Evolutionary conservation across 1,140 invertebrate genomes (phyloP).

Genomic region (Diprion similis): DNA sequence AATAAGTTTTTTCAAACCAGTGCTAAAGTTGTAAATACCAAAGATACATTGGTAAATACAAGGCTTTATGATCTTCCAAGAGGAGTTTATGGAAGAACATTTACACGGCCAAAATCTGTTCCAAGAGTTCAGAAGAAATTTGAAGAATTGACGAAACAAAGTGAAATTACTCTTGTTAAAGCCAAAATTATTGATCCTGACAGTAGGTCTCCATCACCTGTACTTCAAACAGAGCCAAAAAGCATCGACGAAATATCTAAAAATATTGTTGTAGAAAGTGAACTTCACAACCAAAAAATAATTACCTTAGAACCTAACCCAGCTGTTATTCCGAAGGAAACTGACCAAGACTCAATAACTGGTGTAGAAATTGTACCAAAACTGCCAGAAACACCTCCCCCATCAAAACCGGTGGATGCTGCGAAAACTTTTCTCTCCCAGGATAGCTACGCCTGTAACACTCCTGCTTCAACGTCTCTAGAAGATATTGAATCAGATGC

Average conservation of each 20-base stretch:
- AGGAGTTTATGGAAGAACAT: slow-evolving; percentile 6
- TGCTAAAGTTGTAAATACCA: background rate
- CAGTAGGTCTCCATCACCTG: background rate
- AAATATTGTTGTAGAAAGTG: background rate
- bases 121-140: slow-evolving; percentile 8
- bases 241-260: background rate
- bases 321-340: background rate
- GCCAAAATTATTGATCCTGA: background rate
- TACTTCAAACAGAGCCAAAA: background rate
- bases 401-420: background rate
- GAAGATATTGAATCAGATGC: background rate
- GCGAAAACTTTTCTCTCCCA: background rate
- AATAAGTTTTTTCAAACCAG: background rate
- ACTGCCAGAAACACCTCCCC: background rate
- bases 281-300: background rate
- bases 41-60: background rate
- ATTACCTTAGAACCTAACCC: background rate
- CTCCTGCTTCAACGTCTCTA: background rate
- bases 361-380: background rate
- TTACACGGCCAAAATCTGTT: slow-evolving; percentile 9
- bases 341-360: background rate
- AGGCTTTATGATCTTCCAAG: background rate
- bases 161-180: background rate
- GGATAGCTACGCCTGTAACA: background rate
- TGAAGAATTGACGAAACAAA: slow-evolving; percentile 11